A percentile compares a stretch with the other conserved stretches of the same genome.
phyloP scores from a whole-genome alignment of 37 sponge, comb jelly and placozoan species.

The Halichondria panicea region DNA sequence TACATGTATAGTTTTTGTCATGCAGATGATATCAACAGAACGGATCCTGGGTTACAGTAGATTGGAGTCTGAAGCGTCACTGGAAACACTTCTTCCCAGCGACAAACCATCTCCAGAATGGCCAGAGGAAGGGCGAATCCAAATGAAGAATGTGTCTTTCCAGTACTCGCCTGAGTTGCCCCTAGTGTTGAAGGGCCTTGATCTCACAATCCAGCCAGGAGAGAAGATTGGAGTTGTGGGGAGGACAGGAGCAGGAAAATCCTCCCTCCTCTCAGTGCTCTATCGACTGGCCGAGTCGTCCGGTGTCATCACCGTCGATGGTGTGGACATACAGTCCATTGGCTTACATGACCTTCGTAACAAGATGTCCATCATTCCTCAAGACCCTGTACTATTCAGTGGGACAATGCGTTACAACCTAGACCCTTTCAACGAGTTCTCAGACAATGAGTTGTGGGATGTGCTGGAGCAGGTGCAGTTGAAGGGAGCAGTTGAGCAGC shows the following conservation, averaged over 20 bases:
- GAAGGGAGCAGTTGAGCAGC: slow-evolving; percentile 50
- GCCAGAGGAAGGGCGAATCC: slow-evolving; percentile 64
- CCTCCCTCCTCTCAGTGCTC: slow-evolving; percentile 77
- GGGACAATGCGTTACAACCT: slow-evolving; percentile 33
- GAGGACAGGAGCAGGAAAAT: slow-evolving; percentile 94
- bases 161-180: slow-evolving; percentile 46
- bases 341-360: slow-evolving; percentile 81
- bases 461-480: slow-evolving; percentile 61
- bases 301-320: slow-evolving; percentile 80
- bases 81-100: slow-evolving; percentile 42
- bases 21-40: slow-evolving; percentile 85
- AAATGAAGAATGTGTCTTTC: slow-evolving; percentile 48
- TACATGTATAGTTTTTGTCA: not conserved
- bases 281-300: slow-evolving; percentile 86
- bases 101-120: slow-evolving; percentile 62
- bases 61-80: slow-evolving; percentile 62
- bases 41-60: slow-evolving; percentile 63
- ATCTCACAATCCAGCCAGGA: slow-evolving; percentile 41
- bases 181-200: slow-evolving; percentile 55
- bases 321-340: slow-evolving; percentile 63
- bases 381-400: slow-evolving; percentile 92
- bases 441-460: not conserved
- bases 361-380: slow-evolving; percentile 86
- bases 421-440: not conserved
- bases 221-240: slow-evolving; percentile 94